phyloP scores from a whole-genome alignment of 2,888 invertebrate genomes.

The Parthenolecanium corni region DNA sequence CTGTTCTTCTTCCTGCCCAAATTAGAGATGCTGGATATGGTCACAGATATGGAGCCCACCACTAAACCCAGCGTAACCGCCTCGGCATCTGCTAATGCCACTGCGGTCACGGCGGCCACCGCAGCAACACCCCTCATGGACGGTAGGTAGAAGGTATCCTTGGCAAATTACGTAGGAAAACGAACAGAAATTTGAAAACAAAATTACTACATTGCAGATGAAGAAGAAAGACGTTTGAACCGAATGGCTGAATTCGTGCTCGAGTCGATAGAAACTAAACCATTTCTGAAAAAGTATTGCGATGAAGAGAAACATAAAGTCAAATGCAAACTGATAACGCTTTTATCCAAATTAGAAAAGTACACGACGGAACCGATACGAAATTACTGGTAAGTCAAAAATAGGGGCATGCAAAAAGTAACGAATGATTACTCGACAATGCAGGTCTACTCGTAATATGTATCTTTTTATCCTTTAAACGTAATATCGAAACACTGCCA shows the following conservation, averaged over 20 bases:
- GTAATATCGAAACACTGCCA: too few relatives aligned
- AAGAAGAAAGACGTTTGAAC: constrained; percentile 18
- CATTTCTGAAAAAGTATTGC: constrained; percentile 10
- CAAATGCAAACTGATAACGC: constrained; percentile 14
- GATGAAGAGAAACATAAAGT: not conserved
- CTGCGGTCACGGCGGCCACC: not conserved
- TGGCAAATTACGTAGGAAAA: too few relatives aligned
- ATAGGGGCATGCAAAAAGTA: too few relatives aligned
- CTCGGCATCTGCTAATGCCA: not conserved
- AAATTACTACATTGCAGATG: not conserved
- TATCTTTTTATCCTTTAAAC: too few relatives aligned
- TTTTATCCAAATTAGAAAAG: constrained; percentile 2
- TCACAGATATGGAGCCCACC: constrained; percentile 6
- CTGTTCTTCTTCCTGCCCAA: constrained; percentile 25
- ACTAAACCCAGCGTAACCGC: not conserved
- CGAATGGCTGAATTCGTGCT: constrained; percentile 5
- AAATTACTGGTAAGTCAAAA: too few relatives aligned
- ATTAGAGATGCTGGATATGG: constrained; percentile 17
- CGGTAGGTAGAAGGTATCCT: not conserved
- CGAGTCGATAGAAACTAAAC: constrained; percentile 9
- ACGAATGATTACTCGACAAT: too few relatives aligned
- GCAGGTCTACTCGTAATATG: too few relatives aligned
- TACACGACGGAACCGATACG: not conserved
- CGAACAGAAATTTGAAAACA: not conserved
- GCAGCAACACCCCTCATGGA: not conserved